Conservation (phyloP, 2,797 vertebrate species). For the Typhlichthys subterraneus region DNA sequence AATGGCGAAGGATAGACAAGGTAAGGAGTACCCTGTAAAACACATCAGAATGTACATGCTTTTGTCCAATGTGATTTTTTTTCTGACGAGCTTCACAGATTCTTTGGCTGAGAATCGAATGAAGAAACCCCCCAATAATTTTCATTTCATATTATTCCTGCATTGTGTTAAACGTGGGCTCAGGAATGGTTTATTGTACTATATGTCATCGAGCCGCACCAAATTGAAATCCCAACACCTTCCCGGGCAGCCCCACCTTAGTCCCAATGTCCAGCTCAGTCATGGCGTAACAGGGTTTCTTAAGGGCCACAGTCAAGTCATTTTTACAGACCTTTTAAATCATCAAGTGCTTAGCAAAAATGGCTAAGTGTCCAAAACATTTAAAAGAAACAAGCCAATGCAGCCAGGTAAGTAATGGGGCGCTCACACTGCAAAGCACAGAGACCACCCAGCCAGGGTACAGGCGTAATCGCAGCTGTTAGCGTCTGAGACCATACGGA, state of each 20-base stretch:
- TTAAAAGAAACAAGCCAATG: conserved; percentile 50
- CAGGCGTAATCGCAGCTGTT: conserved; percentile 46
- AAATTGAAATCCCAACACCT: conserved; percentile 53
- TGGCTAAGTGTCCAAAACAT: conserved; percentile 67
- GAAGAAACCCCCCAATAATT: conserved; percentile 28
- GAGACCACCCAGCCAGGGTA: conserved; percentile 62
- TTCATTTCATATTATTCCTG: conserved; percentile 49
- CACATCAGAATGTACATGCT: conserved; percentile 50
- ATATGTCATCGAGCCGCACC: conserved; percentile 48
- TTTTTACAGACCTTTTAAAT: conserved; percentile 79
- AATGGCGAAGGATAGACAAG: conserved; percentile 27
- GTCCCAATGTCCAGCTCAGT: conserved; percentile 38
- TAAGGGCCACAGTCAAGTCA: conserved; percentile 55
- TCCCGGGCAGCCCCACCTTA: conserved; percentile 31
- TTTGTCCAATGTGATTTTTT: conserved; percentile 29
- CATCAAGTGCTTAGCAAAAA: conserved; percentile 77
- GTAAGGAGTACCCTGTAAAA: conserved; percentile 62
- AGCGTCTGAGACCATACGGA: conserved; percentile 28
- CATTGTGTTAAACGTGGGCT: conserved; percentile 46
- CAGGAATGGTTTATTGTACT: conserved; percentile 59
- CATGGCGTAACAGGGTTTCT: conserved; percentile 56
- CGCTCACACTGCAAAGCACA: conserved; percentile 43
- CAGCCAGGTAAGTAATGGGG: conserved; percentile 74
- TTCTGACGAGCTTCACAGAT: conserved; percentile 69
- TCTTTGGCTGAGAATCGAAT: conserved; percentile 45